Evolutionary conservation across 2,113 vertebrate species (phyloP).

Genomic region (Oreochromis spilurus): DNA sequence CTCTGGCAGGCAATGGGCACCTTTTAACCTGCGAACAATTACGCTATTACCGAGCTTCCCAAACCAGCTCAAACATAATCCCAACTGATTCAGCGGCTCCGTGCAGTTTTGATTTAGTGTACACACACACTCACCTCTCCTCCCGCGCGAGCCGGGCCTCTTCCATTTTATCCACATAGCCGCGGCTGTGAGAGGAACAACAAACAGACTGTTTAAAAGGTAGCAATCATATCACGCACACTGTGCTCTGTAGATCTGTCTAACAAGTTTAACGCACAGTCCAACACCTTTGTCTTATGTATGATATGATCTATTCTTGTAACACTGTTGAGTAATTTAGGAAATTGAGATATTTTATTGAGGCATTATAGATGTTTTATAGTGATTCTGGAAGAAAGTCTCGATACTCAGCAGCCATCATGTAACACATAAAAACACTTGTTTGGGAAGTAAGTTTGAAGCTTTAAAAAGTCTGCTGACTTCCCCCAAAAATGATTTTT

Average conservation of each 20-base stretch:
- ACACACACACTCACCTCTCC: slow-evolving; percentile 80
- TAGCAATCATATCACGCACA: not conserved
- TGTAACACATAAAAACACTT: too few species aligned
- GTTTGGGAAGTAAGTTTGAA: too few species aligned
- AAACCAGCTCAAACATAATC: slow-evolving; percentile 24
- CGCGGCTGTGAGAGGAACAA: slow-evolving; percentile 75
- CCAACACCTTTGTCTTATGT: not conserved
- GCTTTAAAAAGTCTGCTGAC: too few species aligned
- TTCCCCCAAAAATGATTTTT: too few species aligned
- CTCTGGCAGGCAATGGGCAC: slow-evolving; percentile 30
- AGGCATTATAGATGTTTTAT: too few species aligned
- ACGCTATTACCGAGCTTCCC: slow-evolving; percentile 39
- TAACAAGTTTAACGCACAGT: not conserved
- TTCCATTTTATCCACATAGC: slow-evolving; percentile 94
- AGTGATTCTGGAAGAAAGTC: too few species aligned
- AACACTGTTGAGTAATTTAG: not conserved
- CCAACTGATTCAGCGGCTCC: slow-evolving; percentile 14
- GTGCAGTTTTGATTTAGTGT: slow-evolving; percentile 38
- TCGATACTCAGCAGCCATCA: too few species aligned
- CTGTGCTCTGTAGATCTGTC: not conserved
- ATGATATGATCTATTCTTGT: not conserved
- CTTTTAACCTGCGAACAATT: slow-evolving; percentile 65
- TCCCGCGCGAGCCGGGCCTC: slow-evolving; percentile 89
- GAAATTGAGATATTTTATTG: not conserved
- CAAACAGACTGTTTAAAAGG: slow-evolving; percentile 11